Conservation (phyloP, 2,113 vertebrate genomes). For the Nestor notabilis region DNA sequence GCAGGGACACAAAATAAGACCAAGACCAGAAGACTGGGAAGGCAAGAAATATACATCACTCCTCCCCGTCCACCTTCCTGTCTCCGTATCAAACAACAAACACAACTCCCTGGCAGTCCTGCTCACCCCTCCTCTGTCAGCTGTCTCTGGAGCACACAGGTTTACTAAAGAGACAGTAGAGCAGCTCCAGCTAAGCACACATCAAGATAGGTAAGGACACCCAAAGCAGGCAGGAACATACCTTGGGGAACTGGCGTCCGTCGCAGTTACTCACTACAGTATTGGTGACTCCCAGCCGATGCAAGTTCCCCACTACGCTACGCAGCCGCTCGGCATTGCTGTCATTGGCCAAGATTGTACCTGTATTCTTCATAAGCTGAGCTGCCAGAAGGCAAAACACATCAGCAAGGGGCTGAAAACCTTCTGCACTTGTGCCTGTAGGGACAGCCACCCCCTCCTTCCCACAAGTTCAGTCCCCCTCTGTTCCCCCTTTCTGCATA, state of each 20-base stretch:
- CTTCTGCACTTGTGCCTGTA: background rate
- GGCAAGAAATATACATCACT: background rate
- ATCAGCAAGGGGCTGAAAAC: background rate
- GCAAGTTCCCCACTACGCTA: slow-evolving; percentile 95
- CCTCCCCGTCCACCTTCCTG: background rate
- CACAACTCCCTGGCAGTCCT: background rate
- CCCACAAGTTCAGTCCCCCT: fast-evolving
- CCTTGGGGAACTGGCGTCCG: slow-evolving; percentile 94
- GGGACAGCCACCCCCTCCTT: background rate
- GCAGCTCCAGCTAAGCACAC: background rate
- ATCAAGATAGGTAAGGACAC: background rate
- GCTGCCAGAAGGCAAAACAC: slow-evolving; percentile 69
- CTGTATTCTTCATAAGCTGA: slow-evolving; percentile 98
- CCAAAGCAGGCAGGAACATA: background rate
- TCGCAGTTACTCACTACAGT: slow-evolving; percentile 90
- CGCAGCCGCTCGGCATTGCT: slow-evolving; percentile 86
- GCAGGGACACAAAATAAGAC: background rate
- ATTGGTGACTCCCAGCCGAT: slow-evolving; percentile 94
- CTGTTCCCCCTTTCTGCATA: background rate
- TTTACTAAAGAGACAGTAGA: background rate
- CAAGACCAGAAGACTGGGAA: background rate
- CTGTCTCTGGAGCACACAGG: background rate
- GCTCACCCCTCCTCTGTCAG: background rate
- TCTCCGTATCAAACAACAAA: background rate
- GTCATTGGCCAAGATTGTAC: slow-evolving; percentile 92